Percentiles rank a stretch among this genome's conserved stretches.
Evolutionary conservation across 2,797 vertebrate species (phyloP).

Genomic region (Paratrypauchen microcephalus): DNA sequence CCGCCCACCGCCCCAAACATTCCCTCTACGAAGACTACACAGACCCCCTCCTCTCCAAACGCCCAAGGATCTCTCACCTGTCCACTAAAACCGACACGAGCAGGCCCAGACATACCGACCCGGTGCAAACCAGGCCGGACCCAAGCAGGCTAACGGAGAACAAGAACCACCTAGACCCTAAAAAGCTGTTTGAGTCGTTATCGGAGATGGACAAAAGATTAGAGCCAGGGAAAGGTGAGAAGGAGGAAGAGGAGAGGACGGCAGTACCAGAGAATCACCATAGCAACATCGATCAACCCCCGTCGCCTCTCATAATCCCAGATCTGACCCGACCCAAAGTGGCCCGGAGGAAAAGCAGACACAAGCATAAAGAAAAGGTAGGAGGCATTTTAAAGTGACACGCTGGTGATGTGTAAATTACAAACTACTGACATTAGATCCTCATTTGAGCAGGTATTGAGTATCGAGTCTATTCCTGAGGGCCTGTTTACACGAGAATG

Average conservation of each 20-base stretch:
- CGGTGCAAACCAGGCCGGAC: slow-evolving; percentile 39
- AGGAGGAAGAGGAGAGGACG: slow-evolving; percentile 10
- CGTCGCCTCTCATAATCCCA: slow-evolving; percentile 18
- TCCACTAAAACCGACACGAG: slow-evolving; percentile 72
- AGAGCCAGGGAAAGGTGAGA: slow-evolving; percentile 61
- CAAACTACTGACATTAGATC: too few species aligned
- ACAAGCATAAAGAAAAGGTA: slow-evolving; percentile 61
- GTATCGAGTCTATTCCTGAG: too few species aligned
- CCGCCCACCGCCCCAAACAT: slow-evolving; percentile 79
- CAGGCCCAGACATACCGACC: slow-evolving; percentile 48
- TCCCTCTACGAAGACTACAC: slow-evolving; percentile 79
- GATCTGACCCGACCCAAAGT: slow-evolving; percentile 31
- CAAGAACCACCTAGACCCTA: slow-evolving; percentile 66
- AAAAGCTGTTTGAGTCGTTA: slow-evolving; percentile 76
- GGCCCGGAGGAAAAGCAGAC: slow-evolving; percentile 64
- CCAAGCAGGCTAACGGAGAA: slow-evolving; percentile 43
- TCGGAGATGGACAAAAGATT: slow-evolving; percentile 71
- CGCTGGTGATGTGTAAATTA: background rate
- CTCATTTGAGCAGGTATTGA: too few species aligned
- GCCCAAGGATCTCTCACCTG: slow-evolving; percentile 85
- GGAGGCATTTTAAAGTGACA: background rate
- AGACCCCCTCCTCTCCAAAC: slow-evolving; percentile 84
- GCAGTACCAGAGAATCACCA: slow-evolving; percentile 19
- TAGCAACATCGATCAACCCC: slow-evolving; percentile 43
- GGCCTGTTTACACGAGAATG: too few species aligned